A percentile compares a stretch with the other conserved stretches of the same genome.
Conservation (phyloP, 2,888 invertebrate species). For the Platynereis dumerilii region DNA sequence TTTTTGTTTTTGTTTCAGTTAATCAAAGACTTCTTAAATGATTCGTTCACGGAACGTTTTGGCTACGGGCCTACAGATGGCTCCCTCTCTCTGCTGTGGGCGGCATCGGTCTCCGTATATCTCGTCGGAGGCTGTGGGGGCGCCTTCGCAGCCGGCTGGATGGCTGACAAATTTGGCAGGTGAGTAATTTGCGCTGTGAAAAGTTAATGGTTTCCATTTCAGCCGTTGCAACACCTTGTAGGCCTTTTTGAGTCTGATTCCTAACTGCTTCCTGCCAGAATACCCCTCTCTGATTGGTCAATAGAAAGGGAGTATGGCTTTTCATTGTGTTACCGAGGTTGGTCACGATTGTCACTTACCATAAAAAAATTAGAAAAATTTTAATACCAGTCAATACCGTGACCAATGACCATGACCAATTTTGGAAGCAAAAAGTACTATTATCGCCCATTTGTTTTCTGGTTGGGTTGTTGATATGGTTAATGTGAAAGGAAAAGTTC, state of each 20-base stretch:
- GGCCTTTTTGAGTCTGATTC: too few species aligned
- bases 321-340: too few species aligned
- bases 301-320: too few species aligned
- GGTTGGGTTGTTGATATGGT: neutral
- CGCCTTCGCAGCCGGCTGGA: constrained; percentile 39
- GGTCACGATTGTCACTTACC: too few species aligned
- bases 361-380: too few species aligned
- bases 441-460: neutral
- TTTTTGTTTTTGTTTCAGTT: constrained; percentile 34
- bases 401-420: too few species aligned
- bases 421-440: too few species aligned
- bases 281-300: too few species aligned
- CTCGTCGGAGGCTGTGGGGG: constrained; percentile 41
- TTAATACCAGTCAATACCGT: too few species aligned
- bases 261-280: too few species aligned
- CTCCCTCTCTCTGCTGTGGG: constrained; percentile 38
- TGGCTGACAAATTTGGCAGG: constrained; percentile 41
- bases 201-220: neutral
- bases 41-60: constrained; percentile 72
- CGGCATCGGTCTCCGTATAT: constrained; percentile 41
- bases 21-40: constrained; percentile 77
- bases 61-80: constrained; percentile 55
- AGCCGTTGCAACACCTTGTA: neutral
- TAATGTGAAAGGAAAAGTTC: too few species aligned
- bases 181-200: too few species aligned